Base-by-base conservation (phyloP, 2,113 vertebrate species). In the Anarrhichthys ocellatus region DNA sequence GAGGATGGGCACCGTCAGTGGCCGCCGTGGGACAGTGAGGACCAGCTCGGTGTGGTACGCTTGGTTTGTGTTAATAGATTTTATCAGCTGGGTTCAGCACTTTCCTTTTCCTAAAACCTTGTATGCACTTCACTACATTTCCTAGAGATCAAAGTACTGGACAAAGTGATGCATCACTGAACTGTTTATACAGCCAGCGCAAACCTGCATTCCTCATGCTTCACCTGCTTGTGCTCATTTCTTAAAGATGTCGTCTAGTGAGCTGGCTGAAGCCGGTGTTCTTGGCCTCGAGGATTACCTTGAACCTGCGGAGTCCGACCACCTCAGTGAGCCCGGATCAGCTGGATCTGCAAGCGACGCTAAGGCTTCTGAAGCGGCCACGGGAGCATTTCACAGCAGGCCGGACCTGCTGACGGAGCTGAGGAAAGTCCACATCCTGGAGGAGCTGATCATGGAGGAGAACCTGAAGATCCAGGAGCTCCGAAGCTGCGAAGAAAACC, bases 361-460 rank as follows among this genome's bases (percentile, higher is more conserved):
- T 1, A 46, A 76, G 18, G 15, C 44, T 1, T 42, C 29, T 44
- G 58, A 46, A 5, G 27, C 56, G 27, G 10, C 9, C 18, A 17
- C 3, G 0, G 65, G 2, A 17, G 13, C 27, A 5, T 50, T 78
- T 34, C 22, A 27, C n/a, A 67, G 70, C 67, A 61, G 66, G 20
- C 66, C 44, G 0, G 72, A 75, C 50, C 76, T 95, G 50, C 87
- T 93, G 34, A 80, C 78, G 0, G 92, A 93, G 76, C 72, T 92
- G 1, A 83, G 86, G 64, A 29, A 76, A 1, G 85, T 94, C 22
- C 80, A 86, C 6, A 9, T 90, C 36, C 89, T 94, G 15, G 92
- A 95, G 4, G 62, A 92, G 65, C 81, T 88, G 46, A 95, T 95
- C 50, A 27, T 83, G 67, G 89, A 94, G 77, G 94, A 96, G 87